A percentile compares a stretch with the other conserved stretches of the same genome.
phyloP scores from a whole-genome alignment of 2,888 invertebrate species.

The Dromius quadrimaculatus region DNA sequence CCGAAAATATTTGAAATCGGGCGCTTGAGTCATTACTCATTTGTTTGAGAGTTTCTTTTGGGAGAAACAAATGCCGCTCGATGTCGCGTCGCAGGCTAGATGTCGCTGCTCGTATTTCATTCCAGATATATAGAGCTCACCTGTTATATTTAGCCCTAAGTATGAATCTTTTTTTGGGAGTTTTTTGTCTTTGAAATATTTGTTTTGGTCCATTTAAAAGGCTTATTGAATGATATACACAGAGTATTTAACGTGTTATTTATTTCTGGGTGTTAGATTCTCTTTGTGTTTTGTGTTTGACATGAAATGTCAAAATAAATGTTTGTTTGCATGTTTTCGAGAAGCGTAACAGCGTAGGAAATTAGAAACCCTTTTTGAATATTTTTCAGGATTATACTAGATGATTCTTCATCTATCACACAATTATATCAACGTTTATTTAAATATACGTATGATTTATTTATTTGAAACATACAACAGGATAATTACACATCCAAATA shows the following conservation, averaged over 20 bases:
- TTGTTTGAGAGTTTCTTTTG: constrained; percentile 59
- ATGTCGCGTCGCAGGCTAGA: constrained; percentile 59
- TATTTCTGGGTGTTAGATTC: constrained; percentile 11
- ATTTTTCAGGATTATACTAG: too few species aligned
- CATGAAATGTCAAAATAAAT: constrained; percentile 37
- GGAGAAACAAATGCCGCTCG: constrained; percentile 59
- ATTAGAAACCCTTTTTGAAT: too few species aligned
- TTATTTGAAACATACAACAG: too few species aligned
- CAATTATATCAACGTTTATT: too few species aligned
- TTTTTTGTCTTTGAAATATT: constrained; percentile 32
- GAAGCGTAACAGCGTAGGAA: too few species aligned
- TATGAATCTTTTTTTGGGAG: constrained; percentile 1
- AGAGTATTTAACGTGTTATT: constrained; percentile 37
- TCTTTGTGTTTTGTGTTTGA: constrained; percentile 39
- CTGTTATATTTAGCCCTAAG: constrained; percentile 53
- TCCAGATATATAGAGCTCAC: constrained; percentile 53
- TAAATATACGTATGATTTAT: too few species aligned
- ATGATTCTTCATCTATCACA: too few species aligned
- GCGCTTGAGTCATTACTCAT: constrained; percentile 60
- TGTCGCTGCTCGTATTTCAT: constrained; percentile 54
- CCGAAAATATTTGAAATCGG: constrained; percentile 56
- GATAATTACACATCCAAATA: too few species aligned
- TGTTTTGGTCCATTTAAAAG: constrained; percentile 32
- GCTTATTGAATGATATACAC: constrained; percentile 30
- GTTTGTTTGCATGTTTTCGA: too few species aligned